Evolutionary conservation across 2,888 invertebrate genomes (phyloP).

Genomic region (Orthosia incerta): DNA sequence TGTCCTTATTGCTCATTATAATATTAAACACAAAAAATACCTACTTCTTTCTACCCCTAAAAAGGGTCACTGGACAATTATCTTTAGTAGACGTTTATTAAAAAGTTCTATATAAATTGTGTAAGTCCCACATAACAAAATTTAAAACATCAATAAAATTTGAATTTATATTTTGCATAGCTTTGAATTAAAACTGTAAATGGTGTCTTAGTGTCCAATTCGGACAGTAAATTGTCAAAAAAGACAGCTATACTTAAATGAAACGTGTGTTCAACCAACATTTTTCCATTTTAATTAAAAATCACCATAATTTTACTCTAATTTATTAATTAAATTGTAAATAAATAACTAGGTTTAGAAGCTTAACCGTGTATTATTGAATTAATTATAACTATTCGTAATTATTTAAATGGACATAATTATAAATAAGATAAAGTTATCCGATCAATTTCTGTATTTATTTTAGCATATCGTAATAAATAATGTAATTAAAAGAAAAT

Average conservation of each 20-base stretch:
- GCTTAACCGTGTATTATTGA: constrained; percentile 84
- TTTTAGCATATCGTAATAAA: constrained; percentile 87
- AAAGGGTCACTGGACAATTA: neutral
- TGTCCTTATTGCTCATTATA: constrained; percentile 53
- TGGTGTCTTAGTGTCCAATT: constrained; percentile 25
- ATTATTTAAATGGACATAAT: constrained; percentile 86
- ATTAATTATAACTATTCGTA: constrained; percentile 78
- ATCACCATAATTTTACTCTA: constrained; percentile 72
- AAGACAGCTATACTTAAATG: constrained; percentile 32
- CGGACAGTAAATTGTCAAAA: constrained; percentile 20
- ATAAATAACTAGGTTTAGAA: constrained; percentile 85
- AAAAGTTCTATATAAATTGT: neutral
- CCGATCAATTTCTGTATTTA: constrained; percentile 89
- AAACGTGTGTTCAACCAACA: constrained; percentile 64
- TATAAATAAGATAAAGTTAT: constrained; percentile 83
- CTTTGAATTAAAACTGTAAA: constrained; percentile 28
- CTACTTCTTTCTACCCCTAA: neutral
- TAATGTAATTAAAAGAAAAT: constrained; percentile 89
- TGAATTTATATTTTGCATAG: constrained; percentile 28
- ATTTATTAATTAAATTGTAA: constrained; percentile 85
- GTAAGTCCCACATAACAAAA: neutral
- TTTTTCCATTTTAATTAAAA: constrained; percentile 58
- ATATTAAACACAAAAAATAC: constrained; percentile 16
- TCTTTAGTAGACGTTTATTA: neutral
- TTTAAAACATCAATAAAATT: neutral